phyloP scores from a whole-genome alignment of 2,797 vertebrate genomes.

The Neostethus bicornis region DNA sequence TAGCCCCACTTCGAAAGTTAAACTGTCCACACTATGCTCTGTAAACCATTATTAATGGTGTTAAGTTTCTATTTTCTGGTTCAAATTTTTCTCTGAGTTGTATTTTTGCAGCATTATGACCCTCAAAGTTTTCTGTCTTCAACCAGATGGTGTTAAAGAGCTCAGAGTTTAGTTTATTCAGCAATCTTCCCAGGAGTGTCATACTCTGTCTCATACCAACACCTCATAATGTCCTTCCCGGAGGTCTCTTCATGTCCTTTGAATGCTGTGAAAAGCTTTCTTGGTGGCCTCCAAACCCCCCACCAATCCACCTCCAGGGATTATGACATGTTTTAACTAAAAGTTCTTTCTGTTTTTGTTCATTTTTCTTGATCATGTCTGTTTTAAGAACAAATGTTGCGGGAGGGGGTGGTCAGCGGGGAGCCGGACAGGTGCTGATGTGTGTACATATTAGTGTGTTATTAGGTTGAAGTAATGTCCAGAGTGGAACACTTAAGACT shows the following conservation, averaged over 20 bases:
- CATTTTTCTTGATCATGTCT: slow-evolving; percentile 39
- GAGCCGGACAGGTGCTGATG: slow-evolving; percentile 29
- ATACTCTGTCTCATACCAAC: slow-evolving; percentile 66
- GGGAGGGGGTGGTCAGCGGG: slow-evolving; percentile 46
- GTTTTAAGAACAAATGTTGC: slow-evolving; percentile 32
- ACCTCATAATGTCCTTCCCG: slow-evolving; percentile 73
- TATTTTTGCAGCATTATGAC: not conserved
- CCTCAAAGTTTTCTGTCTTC: slow-evolving; percentile 13
- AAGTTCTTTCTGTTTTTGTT: slow-evolving; percentile 52
- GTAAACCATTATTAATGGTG: too few relatives aligned
- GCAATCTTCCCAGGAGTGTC: slow-evolving; percentile 70
- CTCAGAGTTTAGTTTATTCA: slow-evolving; percentile 32
- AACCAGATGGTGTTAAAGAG: slow-evolving; percentile 17
- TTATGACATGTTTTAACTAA: slow-evolving; percentile 74
- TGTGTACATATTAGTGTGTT: slow-evolving; percentile 39
- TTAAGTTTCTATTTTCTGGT: not conserved
- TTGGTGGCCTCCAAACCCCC: slow-evolving; percentile 71
- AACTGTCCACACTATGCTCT: too few relatives aligned
- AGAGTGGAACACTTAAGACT: slow-evolving; percentile 45
- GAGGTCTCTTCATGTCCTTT: slow-evolving; percentile 69
- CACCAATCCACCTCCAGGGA: slow-evolving; percentile 55
- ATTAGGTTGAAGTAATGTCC: slow-evolving; percentile 33
- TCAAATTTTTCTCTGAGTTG: not conserved
- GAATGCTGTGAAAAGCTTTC: slow-evolving; percentile 71
- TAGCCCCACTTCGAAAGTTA: too few relatives aligned